Evolutionary conservation across 2,888 invertebrate species (phyloP), one percentile per base, ranked within the genome.

Genomic region (Amiota communis): DNA sequence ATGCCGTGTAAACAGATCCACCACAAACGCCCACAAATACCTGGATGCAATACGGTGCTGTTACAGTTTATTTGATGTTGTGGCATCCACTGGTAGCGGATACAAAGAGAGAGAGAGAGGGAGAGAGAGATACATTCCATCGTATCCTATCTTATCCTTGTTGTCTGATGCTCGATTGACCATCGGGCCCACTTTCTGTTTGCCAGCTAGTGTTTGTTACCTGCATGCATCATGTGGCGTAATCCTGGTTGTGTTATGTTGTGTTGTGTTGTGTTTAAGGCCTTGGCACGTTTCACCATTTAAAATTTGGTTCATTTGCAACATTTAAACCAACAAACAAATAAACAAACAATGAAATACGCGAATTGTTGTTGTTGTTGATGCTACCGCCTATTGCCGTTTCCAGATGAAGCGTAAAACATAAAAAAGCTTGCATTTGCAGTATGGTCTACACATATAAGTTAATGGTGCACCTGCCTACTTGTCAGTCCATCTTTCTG

Each of bases 291-390:
- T 68, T 68, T 51, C 8, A 23, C 67, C 53, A 51, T 68, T 68
- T 68, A 72, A 72, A 70, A 48, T 57, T 71, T 73, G 68, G 74
- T 75, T 75, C 75, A 78, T 78, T 78, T 78, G 74, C 76, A 73
- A 65, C 72, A 71, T 72, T 69, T 76, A 47, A 53, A 68, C 36
- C 67, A 53, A 68, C 67, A 68, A 68, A 53, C 53, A 65, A 65
- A 65, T 46, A 65, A 53, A 68, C 53, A 68, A 68, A 51, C 51
- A 51, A 68, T 51, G 67, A 68, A n/a, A 23, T 53, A 53, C 67
- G 51, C 67, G 51, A 17, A 67, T 51, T 67, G 49, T 59, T 67
- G 53, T 36, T 36, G 36, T 36, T 36, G 36, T 36, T 36, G 36
- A 36, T 36, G 36, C 36, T 36, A 36, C 36, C 36, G 36, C 36